Conservation (phyloP, 2,888 invertebrate genomes). For the Drymonia ruficornis region DNA sequence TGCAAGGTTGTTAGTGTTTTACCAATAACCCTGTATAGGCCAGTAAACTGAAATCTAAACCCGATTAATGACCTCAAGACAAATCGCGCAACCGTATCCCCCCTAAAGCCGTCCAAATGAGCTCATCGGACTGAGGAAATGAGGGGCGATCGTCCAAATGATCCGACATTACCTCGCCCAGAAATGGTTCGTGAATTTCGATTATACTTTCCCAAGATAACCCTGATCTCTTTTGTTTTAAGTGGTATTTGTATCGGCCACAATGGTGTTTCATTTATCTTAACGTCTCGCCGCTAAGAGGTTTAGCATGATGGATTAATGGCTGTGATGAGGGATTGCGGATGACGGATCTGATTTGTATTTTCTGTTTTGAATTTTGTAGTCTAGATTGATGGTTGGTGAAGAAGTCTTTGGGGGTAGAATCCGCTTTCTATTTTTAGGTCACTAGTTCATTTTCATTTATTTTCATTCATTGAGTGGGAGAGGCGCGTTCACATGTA, state of each 20-base stretch:
- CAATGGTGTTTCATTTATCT: slow-evolving; percentile 24
- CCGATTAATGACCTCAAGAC: neutral
- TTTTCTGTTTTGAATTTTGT: slow-evolving; percentile 21
- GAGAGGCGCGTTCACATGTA: too few relatives aligned
- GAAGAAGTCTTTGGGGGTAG: neutral
- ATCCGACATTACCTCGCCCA: slow-evolving; percentile 64
- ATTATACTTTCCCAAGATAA: slow-evolving; percentile 30
- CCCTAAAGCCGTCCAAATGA: slow-evolving; percentile 48
- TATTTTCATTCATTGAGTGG: too few relatives aligned
- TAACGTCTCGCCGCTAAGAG: slow-evolving; percentile 14
- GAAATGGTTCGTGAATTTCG: slow-evolving; percentile 26
- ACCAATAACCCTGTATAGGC: too few relatives aligned
- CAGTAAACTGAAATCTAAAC: too few relatives aligned
- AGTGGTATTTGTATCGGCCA: slow-evolving; percentile 34
- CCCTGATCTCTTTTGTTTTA: slow-evolving; percentile 24
- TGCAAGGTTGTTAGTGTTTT: too few relatives aligned
- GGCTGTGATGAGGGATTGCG: neutral
- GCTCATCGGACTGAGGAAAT: slow-evolving; percentile 67
- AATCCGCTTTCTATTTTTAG: too few relatives aligned
- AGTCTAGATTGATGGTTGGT: slow-evolving; percentile 6
- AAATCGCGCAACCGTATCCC: slow-evolving; percentile 14
- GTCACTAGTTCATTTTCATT: too few relatives aligned
- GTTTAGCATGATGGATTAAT: slow-evolving; percentile 25
- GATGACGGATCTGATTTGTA: slow-evolving; percentile 16
- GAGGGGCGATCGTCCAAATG: slow-evolving; percentile 68